phyloP scores from a whole-genome alignment of 2,888 invertebrate genomes.

The Sminthurides aquaticus region DNA sequence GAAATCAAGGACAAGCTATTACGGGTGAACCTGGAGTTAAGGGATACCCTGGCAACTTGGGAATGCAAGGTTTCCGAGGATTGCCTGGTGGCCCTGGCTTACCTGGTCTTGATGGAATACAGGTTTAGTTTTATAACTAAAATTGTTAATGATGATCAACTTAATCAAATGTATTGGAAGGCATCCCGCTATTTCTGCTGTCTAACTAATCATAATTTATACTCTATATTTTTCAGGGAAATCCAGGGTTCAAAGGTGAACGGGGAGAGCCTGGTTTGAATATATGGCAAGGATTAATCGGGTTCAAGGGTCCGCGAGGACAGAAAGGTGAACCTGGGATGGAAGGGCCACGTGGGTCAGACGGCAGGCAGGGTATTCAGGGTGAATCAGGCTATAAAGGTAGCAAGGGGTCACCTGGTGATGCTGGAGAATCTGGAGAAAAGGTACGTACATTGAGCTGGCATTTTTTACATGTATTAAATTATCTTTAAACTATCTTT shows the following conservation, averaged over 20 bases:
- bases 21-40: slow-evolving; percentile 46
- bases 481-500: too few relatives aligned
- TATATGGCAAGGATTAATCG: slow-evolving; percentile 27
- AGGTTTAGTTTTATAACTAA: slow-evolving; percentile 5
- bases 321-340: slow-evolving; percentile 47
- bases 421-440: slow-evolving; percentile 29
- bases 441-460: too few relatives aligned
- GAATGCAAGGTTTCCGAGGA: slow-evolving; percentile 44
- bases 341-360: slow-evolving; percentile 50
- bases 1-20: slow-evolving; percentile 29
- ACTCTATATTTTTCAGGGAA: too few relatives aligned
- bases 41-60: slow-evolving; percentile 40
- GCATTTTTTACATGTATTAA: too few relatives aligned
- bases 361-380: slow-evolving; percentile 51
- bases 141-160: too few relatives aligned
- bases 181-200: too few relatives aligned
- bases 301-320: slow-evolving; percentile 26
- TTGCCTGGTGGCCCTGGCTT: slow-evolving; percentile 45
- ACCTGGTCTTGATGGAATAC: slow-evolving; percentile 26
- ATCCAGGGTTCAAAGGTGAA: slow-evolving; percentile 36
- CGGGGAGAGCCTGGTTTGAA: slow-evolving; percentile 40
- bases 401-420: slow-evolving; percentile 32
- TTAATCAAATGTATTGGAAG: too few relatives aligned
- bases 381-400: slow-evolving; percentile 49
- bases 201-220: too few relatives aligned